Conservation (phyloP, 2,888 invertebrate species). For the Pemphredon lugubris region DNA sequence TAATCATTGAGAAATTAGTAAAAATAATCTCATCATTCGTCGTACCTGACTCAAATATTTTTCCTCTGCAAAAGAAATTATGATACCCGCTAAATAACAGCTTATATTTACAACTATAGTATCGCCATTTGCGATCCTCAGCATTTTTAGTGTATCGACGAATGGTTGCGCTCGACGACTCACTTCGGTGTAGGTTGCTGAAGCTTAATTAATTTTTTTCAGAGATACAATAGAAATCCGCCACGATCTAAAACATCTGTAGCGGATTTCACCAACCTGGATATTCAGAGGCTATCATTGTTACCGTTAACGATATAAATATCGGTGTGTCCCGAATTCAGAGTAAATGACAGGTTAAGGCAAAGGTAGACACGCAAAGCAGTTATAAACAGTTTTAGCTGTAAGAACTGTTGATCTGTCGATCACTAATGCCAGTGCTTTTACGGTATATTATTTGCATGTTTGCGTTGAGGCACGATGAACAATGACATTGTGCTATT, state of each 20-base stretch:
- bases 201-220: conserved; percentile 73
- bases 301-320: conserved; percentile 50
- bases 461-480: conserved; percentile 33
- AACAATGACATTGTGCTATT: conserved; percentile 41
- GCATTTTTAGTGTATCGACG: conserved; percentile 16
- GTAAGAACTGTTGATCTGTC: conserved; percentile 51
- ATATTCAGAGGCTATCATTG: conserved; percentile 59
- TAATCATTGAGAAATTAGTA: background rate
- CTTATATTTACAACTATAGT: background rate
- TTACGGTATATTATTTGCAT: conserved; percentile 51
- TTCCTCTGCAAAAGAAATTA: conserved; percentile 4
- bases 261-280: conserved; percentile 66
- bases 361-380: conserved; percentile 41
- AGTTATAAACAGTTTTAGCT: conserved; percentile 48
- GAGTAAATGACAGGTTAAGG: conserved; percentile 25
- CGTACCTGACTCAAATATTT: too few species aligned
- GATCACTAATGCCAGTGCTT: conserved; percentile 53
- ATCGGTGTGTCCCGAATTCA: conserved; percentile 38
- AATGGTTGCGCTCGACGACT: conserved; percentile 25
- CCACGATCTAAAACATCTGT: conserved; percentile 78
- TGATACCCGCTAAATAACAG: background rate
- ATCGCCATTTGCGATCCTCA: conserved; percentile 4
- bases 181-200: conserved; percentile 54
- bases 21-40: too few species aligned
- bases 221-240: conserved; percentile 75